These are phyloP conservation scores for Rhynchonycteris naso DNA, from an alignment of 2,797 vertebrate species.

Conservation along the genomic window DNA sequence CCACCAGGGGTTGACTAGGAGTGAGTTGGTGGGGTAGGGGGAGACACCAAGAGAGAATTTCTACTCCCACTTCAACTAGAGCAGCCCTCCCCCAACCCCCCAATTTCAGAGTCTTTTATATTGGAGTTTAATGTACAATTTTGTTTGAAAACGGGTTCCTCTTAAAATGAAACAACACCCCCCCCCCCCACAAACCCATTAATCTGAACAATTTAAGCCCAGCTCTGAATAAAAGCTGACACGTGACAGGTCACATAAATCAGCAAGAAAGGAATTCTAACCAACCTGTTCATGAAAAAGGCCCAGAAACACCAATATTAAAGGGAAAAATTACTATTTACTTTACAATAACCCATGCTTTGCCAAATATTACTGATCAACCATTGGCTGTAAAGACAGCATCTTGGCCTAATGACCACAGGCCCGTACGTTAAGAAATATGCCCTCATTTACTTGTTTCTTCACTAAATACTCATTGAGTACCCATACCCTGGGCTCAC, in stretches of 20 bases:
- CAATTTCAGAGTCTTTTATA: neutral
- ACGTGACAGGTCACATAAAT: neutral
- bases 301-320: neutral
- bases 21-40: neutral
- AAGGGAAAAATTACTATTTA: constrained; percentile 34
- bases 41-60: neutral
- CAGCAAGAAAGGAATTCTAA: neutral
- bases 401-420: neutral
- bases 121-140: neutral
- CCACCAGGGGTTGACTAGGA: no score
- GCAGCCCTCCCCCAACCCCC: neutral
- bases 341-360: constrained; percentile 27
- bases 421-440: neutral
- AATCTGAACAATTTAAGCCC: neutral
- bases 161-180: neutral
- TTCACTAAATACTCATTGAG: neutral
- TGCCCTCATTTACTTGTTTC: neutral
- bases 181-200: neutral
- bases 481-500: neutral
- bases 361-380: constrained; percentile 20
- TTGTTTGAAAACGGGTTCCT: neutral
- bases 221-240: neutral
- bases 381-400: neutral
- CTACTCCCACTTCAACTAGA: neutral
- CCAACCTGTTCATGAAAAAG: neutral